Percentiles rank a stretch among this genome's conserved stretches.
These are phyloP conservation scores for Littorina saxatilis DNA, from an alignment of 1,140 invertebrate species.

Conservation along the genomic window DNA sequence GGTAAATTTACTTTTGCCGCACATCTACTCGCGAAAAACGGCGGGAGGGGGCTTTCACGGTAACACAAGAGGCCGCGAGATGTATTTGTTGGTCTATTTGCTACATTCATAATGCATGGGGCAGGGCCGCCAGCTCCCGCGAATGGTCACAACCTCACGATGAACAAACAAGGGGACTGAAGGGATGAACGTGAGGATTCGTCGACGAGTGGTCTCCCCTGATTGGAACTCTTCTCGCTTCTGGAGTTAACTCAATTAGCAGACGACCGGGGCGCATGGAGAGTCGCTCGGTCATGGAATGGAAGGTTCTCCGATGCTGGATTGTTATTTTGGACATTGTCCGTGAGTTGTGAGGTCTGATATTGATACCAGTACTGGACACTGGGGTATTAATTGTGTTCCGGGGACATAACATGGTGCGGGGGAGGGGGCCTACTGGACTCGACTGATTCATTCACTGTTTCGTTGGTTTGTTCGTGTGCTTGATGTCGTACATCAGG, in stretches of 20 bases:
- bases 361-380: no score
- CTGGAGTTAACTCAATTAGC: conserved; percentile 20
- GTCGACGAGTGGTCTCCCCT: background rate
- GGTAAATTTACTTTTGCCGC: conserved; percentile 9
- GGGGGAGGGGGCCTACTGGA: no score
- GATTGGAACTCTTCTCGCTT: conserved; percentile 6
- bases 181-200: background rate
- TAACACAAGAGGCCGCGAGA: background rate
- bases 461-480: no score
- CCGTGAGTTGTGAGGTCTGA: no score
- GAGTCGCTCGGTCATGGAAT: no score
- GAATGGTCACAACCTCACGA: background rate
- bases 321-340: background rate
- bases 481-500: no score
- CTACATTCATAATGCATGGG: conserved; percentile 27
- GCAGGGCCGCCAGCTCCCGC: background rate
- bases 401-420: no score
- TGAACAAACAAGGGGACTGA: background rate
- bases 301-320: background rate
- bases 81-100: conserved; percentile 23
- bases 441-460: no score
- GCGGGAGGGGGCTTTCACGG: conserved; percentile 16
- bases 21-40: conserved; percentile 28
- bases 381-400: no score
- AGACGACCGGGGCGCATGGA: background rate